Evolutionary conservation across 2,888 invertebrate genomes (phyloP), one percentile per base, ranked within the genome.

Genomic region (Diogma glabrata): DNA sequence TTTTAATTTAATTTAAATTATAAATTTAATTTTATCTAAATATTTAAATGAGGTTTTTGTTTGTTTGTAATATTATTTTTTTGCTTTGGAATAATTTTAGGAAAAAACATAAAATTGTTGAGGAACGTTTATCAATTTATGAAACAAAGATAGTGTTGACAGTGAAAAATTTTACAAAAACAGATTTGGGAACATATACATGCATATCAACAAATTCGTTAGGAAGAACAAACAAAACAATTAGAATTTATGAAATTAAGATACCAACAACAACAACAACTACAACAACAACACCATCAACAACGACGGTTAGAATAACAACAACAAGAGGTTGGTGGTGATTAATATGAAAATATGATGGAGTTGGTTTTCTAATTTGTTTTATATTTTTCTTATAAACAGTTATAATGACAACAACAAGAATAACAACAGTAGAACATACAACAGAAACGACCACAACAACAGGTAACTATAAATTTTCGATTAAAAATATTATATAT

Each of bases 141-240:
- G 81, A 81, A 64, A 72, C 78, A 47, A 73, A 76, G 52, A 76
- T 82, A 63, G 72, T 75, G 50, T 70, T 85, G 53, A 76, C 75
- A 50, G 78, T 85, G 59, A 72, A 73, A 30, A 75, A 78, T 58
- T 78, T 84, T 59, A 72, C 71, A 50, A 67, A 67, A 49, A 69
- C 73, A 54, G 84, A 85, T 64, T 70, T 78, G 38, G 83, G 81
- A 4, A 77, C 77, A 3, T 85, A 84, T 64, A 80, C 77, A 47
- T 86, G 86, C 62, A 76, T 82, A 1, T 80, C 83, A 2, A 78
- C 80, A 8, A 85, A 86, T 60, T 78, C 79, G 9, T 73, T 84
- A 66, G 85, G 85, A 4, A 79, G 77, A 61, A 76, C 81, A 2
- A 81, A 84, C 59, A 81, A 81, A 24, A 79, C 78, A 17, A 73